Percentiles rank a stretch among this genome's conserved stretches.
These are phyloP conservation scores for Anoura caudifer DNA, from an alignment of 2,113 vertebrate species.

Conservation along the genomic window DNA sequence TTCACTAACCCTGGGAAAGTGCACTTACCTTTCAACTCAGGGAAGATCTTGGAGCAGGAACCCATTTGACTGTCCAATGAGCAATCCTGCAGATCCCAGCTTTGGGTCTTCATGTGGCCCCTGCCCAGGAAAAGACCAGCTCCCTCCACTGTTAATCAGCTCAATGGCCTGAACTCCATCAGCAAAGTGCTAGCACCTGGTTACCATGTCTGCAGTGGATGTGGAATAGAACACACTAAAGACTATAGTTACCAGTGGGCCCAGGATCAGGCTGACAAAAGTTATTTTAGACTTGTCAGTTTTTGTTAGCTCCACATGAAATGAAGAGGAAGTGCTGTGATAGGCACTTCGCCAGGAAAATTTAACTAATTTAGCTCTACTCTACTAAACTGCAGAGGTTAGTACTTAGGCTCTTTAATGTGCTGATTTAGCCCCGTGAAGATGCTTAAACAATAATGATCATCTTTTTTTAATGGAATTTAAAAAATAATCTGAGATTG, in stretches of 20 bases:
- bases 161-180: background rate
- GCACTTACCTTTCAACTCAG: background rate
- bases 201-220: too few relatives aligned
- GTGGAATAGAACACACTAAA: background rate
- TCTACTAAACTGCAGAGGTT: background rate
- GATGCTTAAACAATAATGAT: background rate
- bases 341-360: conserved; percentile 24
- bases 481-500: background rate
- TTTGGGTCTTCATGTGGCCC: background rate
- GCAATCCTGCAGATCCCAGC: accelerated
- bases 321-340: background rate
- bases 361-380: conserved; percentile 39
- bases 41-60: background rate
- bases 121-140: accelerated
- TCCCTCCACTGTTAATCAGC: background rate
- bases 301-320: conserved; percentile 4
- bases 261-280: background rate
- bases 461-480: background rate
- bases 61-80: too few relatives aligned
- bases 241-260: accelerated
- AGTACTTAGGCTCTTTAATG: background rate
- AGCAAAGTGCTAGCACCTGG: background rate
- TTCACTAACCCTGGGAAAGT: background rate
- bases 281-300: background rate
- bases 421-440: background rate